Base-by-base conservation (phyloP, 23 tunicate species). In the Styela clava region DNA sequence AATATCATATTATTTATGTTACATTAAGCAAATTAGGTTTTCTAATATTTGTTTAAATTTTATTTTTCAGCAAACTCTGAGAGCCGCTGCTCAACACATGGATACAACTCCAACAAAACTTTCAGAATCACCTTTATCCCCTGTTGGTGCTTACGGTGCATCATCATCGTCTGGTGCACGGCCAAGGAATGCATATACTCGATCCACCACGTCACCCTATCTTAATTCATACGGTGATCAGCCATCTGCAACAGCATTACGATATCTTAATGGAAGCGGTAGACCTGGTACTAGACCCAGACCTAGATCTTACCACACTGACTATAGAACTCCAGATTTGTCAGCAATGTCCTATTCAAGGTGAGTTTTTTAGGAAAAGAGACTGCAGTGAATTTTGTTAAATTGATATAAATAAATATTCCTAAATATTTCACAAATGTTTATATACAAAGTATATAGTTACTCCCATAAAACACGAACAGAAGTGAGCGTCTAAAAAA, bases 61-160 rank as follows among this genome's bases (percentile, higher is more conserved):
- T 34, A 3, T 71, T 2, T 71, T 32, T 21, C 77, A 71, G 77
- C 77, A 30, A 71, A 33, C 77, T 5, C 29, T 71, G 16, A 27
- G 77, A 2, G 64, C 21, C 7, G 81, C 31, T 51, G 31, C 64
- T 21, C 52, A 33, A 29, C 37, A 76, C 37, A 24, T 56, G 27
- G 81, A 76, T 23, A 76, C 81, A 56, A 52, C 81, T 22, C 81
- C 81, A 0, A 76, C 81, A 12, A 76, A 76, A 52, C 64, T 76
- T 16, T 21, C 65, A 20, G 22, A 29, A 67, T 29, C 71, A 64
- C 69, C 69, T 18, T 12, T 44, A 5, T 29, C 71, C 22, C 65
- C 67, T 9, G 29, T 26, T 9, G 64, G 35, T 1, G 31, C 64
- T 44, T 31, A 24, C 28, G 31, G 1, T 27, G 52, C 44, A 16